Percentiles rank a stretch among this genome's conserved stretches.
Evolutionary conservation across 2,888 invertebrate species (phyloP).

Genomic region (Pyrochroa serraticornis): DNA sequence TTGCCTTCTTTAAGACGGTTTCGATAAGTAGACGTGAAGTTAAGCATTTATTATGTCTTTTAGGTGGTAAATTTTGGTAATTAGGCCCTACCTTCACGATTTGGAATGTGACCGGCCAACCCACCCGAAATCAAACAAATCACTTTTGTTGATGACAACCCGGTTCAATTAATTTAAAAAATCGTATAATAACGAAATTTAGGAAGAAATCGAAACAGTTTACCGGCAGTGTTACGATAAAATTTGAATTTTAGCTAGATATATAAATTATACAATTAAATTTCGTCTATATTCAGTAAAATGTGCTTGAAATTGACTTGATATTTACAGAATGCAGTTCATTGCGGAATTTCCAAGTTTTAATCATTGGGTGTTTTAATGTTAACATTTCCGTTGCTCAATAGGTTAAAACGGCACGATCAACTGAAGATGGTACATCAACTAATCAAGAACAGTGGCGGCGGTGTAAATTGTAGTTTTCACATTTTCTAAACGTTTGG

Average conservation of each 20-base stretch:
- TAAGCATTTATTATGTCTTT: too few species aligned
- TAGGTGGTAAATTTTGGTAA: too few species aligned
- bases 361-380: slow-evolving; percentile 19
- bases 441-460: too few species aligned
- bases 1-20: too few species aligned
- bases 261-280: slow-evolving; percentile 9
- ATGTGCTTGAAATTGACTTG: slow-evolving; percentile 14
- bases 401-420: slow-evolving; percentile 19
- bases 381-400: slow-evolving; percentile 23
- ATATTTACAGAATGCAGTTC: slow-evolving; percentile 24
- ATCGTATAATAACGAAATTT: too few species aligned
- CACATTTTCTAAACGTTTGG: slow-evolving; percentile 3
- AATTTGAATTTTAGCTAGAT: slow-evolving; percentile 3
- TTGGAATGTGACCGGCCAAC: slow-evolving; percentile 8
- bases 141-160: background rate
- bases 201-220: too few species aligned
- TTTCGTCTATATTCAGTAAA: slow-evolving; percentile 4
- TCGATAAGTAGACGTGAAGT: too few species aligned
- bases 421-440: too few species aligned
- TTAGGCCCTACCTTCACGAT: slow-evolving; percentile 14
- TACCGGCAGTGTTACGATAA: too few species aligned
- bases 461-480: slow-evolving; percentile 1
- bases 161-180: too few species aligned
- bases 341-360: slow-evolving; percentile 6
- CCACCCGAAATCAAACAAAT: background rate